These are phyloP conservation scores for Pongo abelii DNA, from an alignment of 2,113 vertebrate species.

Conservation along the genomic window DNA sequence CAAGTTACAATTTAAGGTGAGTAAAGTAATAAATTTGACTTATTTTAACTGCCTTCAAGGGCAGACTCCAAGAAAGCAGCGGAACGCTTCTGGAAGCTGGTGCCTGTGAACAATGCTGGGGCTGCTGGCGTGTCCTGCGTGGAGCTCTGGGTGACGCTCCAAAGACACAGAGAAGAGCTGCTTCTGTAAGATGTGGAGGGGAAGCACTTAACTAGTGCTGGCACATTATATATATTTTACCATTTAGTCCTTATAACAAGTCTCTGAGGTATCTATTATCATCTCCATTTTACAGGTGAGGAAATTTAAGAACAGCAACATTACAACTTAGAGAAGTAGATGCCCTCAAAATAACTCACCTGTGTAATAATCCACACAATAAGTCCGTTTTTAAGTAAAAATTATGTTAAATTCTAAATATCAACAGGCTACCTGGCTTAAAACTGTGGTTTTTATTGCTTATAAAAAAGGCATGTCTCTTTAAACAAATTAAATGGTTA, in stretches of 20 bases:
- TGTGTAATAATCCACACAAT: neutral
- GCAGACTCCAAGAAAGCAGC: neutral
- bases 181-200: accelerated
- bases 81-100: accelerated
- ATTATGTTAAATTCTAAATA: neutral
- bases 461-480: neutral
- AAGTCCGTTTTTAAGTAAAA: neutral
- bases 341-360: too few species aligned
- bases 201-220: neutral
- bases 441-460: neutral
- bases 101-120: neutral
- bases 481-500: neutral
- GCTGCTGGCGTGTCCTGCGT: accelerated
- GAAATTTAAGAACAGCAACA: neutral
- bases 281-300: neutral
- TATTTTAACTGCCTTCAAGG: neutral
- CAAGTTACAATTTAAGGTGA: neutral
- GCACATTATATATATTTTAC: accelerated
- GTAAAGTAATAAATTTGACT: neutral
- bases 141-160: neutral
- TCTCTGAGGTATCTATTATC: neutral
- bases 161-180: neutral
- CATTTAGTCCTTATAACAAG: neutral
- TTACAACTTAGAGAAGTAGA: neutral
- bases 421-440: neutral